Evolutionary conservation across 1,140 invertebrate genomes (phyloP).

Genomic region (Caerostris darwini): DNA sequence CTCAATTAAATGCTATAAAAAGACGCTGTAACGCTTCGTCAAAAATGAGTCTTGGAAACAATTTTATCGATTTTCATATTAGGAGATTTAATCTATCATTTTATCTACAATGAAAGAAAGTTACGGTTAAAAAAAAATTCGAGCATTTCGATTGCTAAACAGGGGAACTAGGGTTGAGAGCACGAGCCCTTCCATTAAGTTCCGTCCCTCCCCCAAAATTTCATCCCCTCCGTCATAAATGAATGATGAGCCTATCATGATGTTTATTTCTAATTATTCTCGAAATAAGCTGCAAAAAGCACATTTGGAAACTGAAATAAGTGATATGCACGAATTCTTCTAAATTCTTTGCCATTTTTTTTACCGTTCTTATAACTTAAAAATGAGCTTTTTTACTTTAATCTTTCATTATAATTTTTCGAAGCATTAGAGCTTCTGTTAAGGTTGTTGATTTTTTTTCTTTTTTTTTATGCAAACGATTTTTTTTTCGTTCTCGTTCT

Average conservation of each 20-base stretch:
- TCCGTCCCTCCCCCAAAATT: not conserved
- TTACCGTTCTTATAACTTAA: not conserved
- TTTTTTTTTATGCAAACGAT: not conserved
- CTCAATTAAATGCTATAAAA: constrained; percentile 48
- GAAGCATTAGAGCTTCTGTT: constrained; percentile 24
- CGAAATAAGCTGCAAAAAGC: constrained; percentile 47
- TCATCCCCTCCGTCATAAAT: constrained; percentile 31
- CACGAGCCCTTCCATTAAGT: constrained; percentile 49
- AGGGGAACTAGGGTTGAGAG: not conserved
- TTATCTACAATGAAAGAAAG: not conserved
- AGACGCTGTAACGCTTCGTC: constrained; percentile 30
- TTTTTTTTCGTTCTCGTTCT: not conserved
- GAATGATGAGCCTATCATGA: constrained; percentile 49
- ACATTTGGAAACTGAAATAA: constrained; percentile 42
- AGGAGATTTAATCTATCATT: constrained; percentile 65
- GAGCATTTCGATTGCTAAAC: constrained; percentile 57
- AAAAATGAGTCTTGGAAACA: constrained; percentile 18
- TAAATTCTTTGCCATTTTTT: constrained; percentile 18
- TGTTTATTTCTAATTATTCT: constrained; percentile 59
- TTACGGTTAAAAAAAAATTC: not conserved
- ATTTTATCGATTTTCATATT: constrained; percentile 73
- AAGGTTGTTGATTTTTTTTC: not conserved
- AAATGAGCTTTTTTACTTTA: constrained; percentile 43
- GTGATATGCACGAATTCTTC: constrained; percentile 54
- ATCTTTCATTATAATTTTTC: constrained; percentile 46